These are phyloP conservation scores for Gymnoscopelus braueri DNA, from an alignment of 2,797 vertebrate genomes.

Conservation along the genomic window DNA sequence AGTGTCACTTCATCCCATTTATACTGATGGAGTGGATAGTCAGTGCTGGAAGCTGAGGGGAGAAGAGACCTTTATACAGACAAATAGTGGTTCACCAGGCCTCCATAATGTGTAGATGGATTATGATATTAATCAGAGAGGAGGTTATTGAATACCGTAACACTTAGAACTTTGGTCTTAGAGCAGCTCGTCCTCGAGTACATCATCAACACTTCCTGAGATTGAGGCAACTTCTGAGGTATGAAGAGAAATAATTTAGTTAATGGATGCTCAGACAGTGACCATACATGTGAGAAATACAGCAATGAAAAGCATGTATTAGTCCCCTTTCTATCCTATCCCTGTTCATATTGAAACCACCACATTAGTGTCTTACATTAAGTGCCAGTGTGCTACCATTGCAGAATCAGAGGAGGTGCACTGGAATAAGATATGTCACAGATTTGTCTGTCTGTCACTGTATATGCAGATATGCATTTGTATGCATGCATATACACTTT, in stretches of 20 bases:
- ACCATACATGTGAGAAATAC: too few relatives aligned
- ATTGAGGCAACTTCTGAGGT: conserved; percentile 81
- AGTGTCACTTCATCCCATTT: conserved; percentile 37
- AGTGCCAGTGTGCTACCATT: background rate
- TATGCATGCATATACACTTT: too few relatives aligned
- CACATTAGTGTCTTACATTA: background rate
- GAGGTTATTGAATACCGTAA: conserved; percentile 35
- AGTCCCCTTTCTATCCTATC: too few relatives aligned
- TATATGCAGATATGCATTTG: too few relatives aligned
- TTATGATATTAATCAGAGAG: background rate
- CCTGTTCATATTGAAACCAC: background rate
- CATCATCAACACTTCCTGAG: conserved; percentile 83
- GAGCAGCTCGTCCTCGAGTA: conserved; percentile 75
- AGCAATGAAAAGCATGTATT: too few relatives aligned
- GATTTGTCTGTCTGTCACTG: too few relatives aligned
- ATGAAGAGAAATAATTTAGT: conserved; percentile 11
- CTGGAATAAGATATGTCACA: background rate
- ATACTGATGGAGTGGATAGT: conserved; percentile 39
- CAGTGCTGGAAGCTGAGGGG: conserved; percentile 42
- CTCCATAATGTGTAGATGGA: background rate
- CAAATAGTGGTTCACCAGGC: background rate
- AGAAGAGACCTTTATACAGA: conserved; percentile 1
- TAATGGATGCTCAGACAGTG: background rate
- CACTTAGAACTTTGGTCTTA: conserved; percentile 65
- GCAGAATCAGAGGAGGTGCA: background rate